These are phyloP conservation scores for Meghimatium bilineatum DNA, from an alignment of 2,888 invertebrate genomes.

Conservation along the genomic window DNA sequence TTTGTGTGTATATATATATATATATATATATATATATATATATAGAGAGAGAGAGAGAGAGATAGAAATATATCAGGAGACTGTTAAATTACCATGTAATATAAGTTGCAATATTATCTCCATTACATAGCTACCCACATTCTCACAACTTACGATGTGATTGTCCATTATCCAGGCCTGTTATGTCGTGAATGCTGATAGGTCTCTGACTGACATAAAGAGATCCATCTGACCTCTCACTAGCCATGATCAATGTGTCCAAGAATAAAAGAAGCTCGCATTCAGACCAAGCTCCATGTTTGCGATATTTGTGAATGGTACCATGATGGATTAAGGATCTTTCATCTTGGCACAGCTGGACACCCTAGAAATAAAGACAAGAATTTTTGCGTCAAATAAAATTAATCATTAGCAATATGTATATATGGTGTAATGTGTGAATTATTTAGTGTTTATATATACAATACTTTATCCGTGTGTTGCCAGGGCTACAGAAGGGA, in stretches of 20 bases:
- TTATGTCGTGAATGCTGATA: constrained; percentile 62
- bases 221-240: constrained; percentile 61
- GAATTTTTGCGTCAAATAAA: too few species aligned
- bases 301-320: constrained; percentile 63
- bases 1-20: too few species aligned
- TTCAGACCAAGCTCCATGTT: constrained; percentile 65
- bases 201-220: constrained; percentile 69
- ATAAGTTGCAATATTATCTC: too few species aligned
- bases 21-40: too few species aligned
- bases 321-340: constrained; percentile 74
- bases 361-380: constrained; percentile 60
- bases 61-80: too few species aligned
- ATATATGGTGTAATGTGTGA: too few species aligned
- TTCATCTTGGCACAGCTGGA: constrained; percentile 70
- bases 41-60: too few species aligned
- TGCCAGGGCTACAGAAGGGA: too few species aligned
- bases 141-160: constrained; percentile 60
- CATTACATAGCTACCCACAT: background rate
- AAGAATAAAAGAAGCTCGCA: constrained; percentile 67
- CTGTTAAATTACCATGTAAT: too few species aligned
- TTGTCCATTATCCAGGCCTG: constrained; percentile 64
- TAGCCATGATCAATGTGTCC: constrained; percentile 69
- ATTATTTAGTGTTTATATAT: too few species aligned
- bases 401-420: too few species aligned
- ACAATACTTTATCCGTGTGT: too few species aligned